Evolutionary conservation across 2,113 vertebrate genomes (phyloP), one percentile per base, ranked within the genome.

Genomic region (Hyperopisus bebe): DNA sequence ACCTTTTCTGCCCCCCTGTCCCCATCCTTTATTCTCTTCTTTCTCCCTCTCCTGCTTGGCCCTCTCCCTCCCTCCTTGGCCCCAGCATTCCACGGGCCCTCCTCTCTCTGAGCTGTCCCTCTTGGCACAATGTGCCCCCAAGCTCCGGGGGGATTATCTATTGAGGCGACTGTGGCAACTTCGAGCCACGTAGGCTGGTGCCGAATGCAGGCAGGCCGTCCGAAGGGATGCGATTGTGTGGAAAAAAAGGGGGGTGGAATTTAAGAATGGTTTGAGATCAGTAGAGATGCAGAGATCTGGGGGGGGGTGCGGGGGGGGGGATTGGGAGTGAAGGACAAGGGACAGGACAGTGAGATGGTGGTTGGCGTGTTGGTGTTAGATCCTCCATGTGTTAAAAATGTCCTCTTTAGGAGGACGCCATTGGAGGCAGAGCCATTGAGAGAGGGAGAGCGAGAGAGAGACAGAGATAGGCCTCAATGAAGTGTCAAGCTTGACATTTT

Each of bases 121-220:
- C 94, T 93, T 53, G 85, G 91, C 88, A 96, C 94, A 95, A 95
- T 96, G 95, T 94, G 93, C 94, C 93, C 94, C 94, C 94, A 13
- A 95, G 95, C 95, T 94, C 96, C 95, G 92, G 94, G 82, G 93
- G 95, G 96, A 96, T 96, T 96, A 96, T 94, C 94, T 93, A 94
- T 95, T 93, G 94, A 95, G 93, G 95, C 96, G 95, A 94, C 95
- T 95, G 95, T 94, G 93, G 93, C 93, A 94, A 94, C 93, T 94
- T 86, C 50, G 62, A 70, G 50, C 82, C 50, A 13, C 47, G 74
- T 91, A 92, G 55, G 93, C 93, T 91, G 92, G 89, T 89, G 92
- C 91, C 88, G 13, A 92, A 89, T 48, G 74, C 74, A 44, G 90
- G 89, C 92, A 53, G 90, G 89, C 92, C 91, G 74, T 90, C 82